Evolutionary conservation across 2,797 vertebrate species (phyloP), one percentile per base, ranked within the genome.

Genomic region (Hippoglossus hippoglossus): DNA sequence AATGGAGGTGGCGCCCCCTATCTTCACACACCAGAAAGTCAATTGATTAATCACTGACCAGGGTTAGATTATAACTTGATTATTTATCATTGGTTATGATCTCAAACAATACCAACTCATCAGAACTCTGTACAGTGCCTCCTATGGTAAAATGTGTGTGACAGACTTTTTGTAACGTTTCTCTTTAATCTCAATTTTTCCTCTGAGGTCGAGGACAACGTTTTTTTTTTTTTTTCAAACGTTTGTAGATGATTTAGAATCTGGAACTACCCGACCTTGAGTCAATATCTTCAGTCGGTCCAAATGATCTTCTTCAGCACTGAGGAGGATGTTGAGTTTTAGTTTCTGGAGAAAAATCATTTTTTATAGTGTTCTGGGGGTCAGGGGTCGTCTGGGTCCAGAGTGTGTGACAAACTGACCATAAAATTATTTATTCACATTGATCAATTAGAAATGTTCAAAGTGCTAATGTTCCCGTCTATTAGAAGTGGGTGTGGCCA

Each of bases 401-500:
- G 8, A n/a, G 65, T 75, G 58, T 67, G 65, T 52, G 26, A 24
- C 26, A 50, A 62, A 67, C 50, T 24, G 11, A 52, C 50, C 12
- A 13, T 39, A 46, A 49, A 49, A 10, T 21, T 8, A 3, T 49
- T 49, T 13, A 46, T 46, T 46, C 44, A 46, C 44, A 46, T 16
- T 13, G 44, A 46, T 19, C 46, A 47, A 19, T 47, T 19, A 79
- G 26, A 84, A 81, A 86, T 81, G 71, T 87, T 83, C 82, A 92
- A 91, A 90, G 90, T 89, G 87, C 88, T 85, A 22, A 73, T 88
- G 81, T 80, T 85, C 85, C 83, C 76, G 21, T 66, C 0, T 18
- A 70, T 81, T 56, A 15, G 13, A 61, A 59, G 79, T 67, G 73
- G 81, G 63, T 0, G 10, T 74, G 73, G 52, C 25, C 61, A 71